Percentiles rank a stretch among this genome's conserved stretches.
Evolutionary conservation across 2,113 vertebrate genomes (phyloP).

Genomic region (Poeciliopsis prolifica): DNA sequence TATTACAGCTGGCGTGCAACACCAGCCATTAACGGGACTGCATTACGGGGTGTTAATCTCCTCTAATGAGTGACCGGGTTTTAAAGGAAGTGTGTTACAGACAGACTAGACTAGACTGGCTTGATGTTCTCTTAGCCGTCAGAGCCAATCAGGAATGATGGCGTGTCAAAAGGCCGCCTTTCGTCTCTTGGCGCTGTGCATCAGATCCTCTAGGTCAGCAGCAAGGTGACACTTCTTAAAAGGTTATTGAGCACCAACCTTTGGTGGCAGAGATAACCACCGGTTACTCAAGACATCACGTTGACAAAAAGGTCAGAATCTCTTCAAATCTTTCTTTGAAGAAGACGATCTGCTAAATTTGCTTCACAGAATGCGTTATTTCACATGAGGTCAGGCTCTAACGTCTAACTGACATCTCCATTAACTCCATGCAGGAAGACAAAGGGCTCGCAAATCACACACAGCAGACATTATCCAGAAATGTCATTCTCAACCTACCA

Average conservation of each 20-base stretch:
- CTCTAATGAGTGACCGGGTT: conserved; percentile 38
- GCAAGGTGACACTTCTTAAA: conserved; percentile 40
- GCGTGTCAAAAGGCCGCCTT: conserved; percentile 62
- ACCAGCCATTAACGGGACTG: conserved; percentile 18
- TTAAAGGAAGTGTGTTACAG: conserved; percentile 30
- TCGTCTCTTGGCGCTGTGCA: conserved; percentile 31
- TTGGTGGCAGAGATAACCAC: conserved; percentile 23
- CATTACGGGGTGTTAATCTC: conserved; percentile 45
- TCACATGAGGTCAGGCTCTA: neutral
- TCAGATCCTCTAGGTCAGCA: conserved; percentile 42
- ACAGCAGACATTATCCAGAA: conserved; percentile 41
- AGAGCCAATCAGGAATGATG: conserved; percentile 50
- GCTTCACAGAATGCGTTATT: neutral
- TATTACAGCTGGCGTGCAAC: conserved; percentile 26
- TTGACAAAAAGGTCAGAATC: conserved; percentile 33
- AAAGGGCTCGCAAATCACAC: conserved; percentile 39
- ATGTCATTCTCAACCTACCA: conserved; percentile 30
- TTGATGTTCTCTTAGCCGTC: conserved; percentile 25
- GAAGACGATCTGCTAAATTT: neutral
- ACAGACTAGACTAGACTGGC: conserved; percentile 26
- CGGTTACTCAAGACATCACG: conserved; percentile 13
- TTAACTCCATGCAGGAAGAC: conserved; percentile 48
- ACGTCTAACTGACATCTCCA: conserved; percentile 38
- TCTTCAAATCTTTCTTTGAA: neutral
- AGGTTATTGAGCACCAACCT: conserved; percentile 39